A percentile compares a stretch with the other conserved stretches of the same genome.
Evolutionary conservation across 2,113 vertebrate genomes (phyloP).

Genomic region (Formicarius rufipectus): DNA sequence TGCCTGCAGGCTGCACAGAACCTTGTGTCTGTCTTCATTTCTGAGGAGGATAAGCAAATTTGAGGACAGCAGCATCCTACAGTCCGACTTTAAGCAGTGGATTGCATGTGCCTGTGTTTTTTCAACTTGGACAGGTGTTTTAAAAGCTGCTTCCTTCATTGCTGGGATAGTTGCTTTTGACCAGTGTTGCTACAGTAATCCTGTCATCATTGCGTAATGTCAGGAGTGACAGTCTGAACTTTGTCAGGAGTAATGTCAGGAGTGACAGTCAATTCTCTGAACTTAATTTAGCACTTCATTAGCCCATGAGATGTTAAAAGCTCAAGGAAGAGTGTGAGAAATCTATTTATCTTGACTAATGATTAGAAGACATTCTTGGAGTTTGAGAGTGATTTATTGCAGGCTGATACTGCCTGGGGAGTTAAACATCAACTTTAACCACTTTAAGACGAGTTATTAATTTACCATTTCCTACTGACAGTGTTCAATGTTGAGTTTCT

Average conservation of each 20-base stretch:
- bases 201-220: neutral
- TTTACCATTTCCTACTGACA: constrained; percentile 9
- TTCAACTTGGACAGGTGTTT: neutral
- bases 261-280: constrained; percentile 1
- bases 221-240: neutral
- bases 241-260: neutral
- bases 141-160: constrained; percentile 1
- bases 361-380: constrained; percentile 40
- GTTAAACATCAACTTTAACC: constrained; percentile 51
- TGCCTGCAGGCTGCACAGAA: neutral
- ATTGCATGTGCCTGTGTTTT: neutral
- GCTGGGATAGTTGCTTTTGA: neutral
- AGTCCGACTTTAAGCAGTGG: neutral
- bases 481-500: neutral
- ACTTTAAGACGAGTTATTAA: constrained; percentile 19
- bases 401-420: constrained; percentile 32
- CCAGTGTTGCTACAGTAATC: constrained; percentile 33
- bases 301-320: constrained; percentile 51
- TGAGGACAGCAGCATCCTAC: neutral
- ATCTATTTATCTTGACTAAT: constrained; percentile 40
- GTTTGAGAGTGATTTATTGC: constrained; percentile 42
- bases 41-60: neutral
- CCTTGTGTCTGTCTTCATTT: neutral
- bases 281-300: constrained; percentile 72
- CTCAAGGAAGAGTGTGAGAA: constrained; percentile 34